Evolutionary conservation across 1,140 invertebrate species (phyloP), one percentile per base, ranked within the genome.

Genomic region (Vanessa tameamea): DNA sequence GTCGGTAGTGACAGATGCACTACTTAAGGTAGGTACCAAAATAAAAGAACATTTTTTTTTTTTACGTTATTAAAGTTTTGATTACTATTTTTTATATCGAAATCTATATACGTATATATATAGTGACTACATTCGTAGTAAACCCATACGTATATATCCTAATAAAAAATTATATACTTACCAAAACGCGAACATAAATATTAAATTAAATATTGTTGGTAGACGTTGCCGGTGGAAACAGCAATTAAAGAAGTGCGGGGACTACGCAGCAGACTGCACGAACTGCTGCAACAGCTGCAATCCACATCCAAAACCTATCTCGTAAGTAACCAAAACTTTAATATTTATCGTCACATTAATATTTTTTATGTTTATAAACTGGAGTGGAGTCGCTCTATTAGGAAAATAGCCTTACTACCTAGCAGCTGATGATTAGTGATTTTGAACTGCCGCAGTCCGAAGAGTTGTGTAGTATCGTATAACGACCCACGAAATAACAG

Each of bases 171-270:
- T 31, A 20, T 31, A 31, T 3, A 0, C 3, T 31, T 5, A 43
- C 37, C 37, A 43, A 43, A 43, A 11, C 6, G 37, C 37, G 9
- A 43, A 43, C 31, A 72, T 11, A 31, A 31, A 47, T 47, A 26
- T 15, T 4, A 6, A 13, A 23, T 47, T 59, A 59, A 13, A 26
- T 63, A 3, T 11, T 4, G 23, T 71, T 74, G 76, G 23, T 82
- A 93, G 92, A 80, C 82, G 31, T 73, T 89, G 31, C 89, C 89
- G 0, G 85, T 92, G 47, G 92, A 92, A 59, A 82, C 82, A 0
- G 87, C 92, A 2, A 26, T 92, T n/a, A 78, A 81, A 0, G 92
- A 92, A 70, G 82, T 92, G 16, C 75, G 78, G 9, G 82, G 83
- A 14, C 83, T 87, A 76, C 86, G 85, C 57, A 55, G 43, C 55